Percentiles rank a stretch among this genome's conserved stretches.
Conservation (phyloP, 1,140 invertebrate genomes). For the Atopsyche davidsoni region DNA sequence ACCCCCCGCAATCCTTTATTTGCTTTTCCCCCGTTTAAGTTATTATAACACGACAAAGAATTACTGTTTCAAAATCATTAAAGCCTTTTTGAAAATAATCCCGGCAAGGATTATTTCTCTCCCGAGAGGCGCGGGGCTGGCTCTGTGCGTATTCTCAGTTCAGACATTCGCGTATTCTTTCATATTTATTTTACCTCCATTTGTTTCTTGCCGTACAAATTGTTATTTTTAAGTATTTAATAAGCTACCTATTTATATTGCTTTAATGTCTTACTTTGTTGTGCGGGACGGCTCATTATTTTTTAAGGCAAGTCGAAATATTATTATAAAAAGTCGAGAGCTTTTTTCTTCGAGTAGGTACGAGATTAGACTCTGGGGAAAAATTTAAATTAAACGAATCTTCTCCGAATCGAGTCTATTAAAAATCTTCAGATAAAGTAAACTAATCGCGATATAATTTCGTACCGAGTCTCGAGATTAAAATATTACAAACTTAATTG, state of each 20-base stretch:
- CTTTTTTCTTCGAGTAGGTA: no score
- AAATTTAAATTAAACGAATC: no score
- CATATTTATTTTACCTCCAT: conserved; percentile 11
- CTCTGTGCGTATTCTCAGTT: conserved; percentile 1
- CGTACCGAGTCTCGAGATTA: no score
- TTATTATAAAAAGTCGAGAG: no score
- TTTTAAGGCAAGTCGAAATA: no score
- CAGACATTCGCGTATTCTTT: conserved; percentile 16
- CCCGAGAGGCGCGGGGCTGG: not conserved
- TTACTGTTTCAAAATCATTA: conserved; percentile 28
- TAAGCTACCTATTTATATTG: conserved; percentile 19
- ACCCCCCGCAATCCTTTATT: not conserved
- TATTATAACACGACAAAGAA: conserved; percentile 29
- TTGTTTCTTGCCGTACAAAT: conserved; percentile 17
- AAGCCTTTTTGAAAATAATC: conserved; percentile 28
- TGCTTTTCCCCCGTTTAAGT: conserved; percentile 12
- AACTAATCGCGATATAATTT: no score
- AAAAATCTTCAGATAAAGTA: no score
- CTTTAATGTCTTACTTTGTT: conserved; percentile 1
- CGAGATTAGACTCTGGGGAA: no score
- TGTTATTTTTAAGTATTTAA: conserved; percentile 19
- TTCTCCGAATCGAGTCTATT: no score
- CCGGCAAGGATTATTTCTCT: conserved; percentile 19
- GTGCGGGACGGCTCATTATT: conserved; percentile 5
- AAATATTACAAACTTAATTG: no score